Evolutionary conservation across 1,140 invertebrate species (phyloP), one percentile per base, ranked within the genome.

Genomic region (Vanessa tameamea): DNA sequence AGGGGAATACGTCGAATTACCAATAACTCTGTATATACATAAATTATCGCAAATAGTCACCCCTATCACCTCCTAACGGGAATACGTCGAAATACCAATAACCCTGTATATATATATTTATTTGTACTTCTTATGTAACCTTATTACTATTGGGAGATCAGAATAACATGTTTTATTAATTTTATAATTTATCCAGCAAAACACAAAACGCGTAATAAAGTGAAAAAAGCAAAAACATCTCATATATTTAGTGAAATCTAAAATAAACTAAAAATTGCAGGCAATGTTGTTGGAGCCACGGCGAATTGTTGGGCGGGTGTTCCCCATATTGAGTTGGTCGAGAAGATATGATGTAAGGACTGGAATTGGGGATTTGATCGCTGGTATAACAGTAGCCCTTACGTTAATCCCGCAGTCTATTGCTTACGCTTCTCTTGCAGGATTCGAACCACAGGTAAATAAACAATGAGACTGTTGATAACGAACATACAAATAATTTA

Each of bases 321-420:
- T 93, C 57, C 91, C 92, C 9, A 90, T 92, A 76, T 64, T 90
- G 20, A 82, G 64, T 9, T 93, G 93, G 93, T 87, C 89, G 47
- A 85, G 79, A 76, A 82, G 72, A 71, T 98, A 98, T 86, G 94
- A 93, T 61, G 84, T 86, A 11, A 89, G 92, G 15, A 94, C 94
- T 26, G 95, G 94, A 11, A 86, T 96, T 3, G 94, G 95, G 8
- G 97, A 97, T 91, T 85, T 97, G 50, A 95, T 98, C 47, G 97
- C 97, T 14, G 98, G 98, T 43, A 94, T 98, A 23, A 98, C 97
- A 1, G 95, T 98, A 12, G 96, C 96, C 4, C 91, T 97, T 23
- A 97, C 96, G 6, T 94, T 97, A 31, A 96, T 96, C 79, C 96
- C 96, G 3, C 95, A 97, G 93, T 95, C 95, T 12, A 95, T 97